Conservation (phyloP, 2,888 invertebrate species). For the Nomada fucata region DNA sequence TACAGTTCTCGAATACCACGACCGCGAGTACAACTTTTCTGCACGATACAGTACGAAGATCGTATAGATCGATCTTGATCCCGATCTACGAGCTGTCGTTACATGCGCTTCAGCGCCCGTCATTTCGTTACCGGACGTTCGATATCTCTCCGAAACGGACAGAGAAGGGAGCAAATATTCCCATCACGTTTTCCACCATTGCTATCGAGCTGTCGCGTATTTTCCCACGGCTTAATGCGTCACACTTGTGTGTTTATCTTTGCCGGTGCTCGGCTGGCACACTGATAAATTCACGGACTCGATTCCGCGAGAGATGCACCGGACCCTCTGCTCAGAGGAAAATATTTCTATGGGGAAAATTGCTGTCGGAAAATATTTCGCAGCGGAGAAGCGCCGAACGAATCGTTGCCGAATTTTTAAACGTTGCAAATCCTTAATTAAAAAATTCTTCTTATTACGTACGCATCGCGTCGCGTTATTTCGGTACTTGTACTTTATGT, state of each 20-base stretch:
- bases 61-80: neutral
- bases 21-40: no score
- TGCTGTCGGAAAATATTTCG: no score
- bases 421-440: no score
- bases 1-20: no score
- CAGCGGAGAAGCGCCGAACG: no score
- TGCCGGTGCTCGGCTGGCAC: neutral
- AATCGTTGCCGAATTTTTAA: no score
- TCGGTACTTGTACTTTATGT: no score
- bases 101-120: neutral
- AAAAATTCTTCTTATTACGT: no score
- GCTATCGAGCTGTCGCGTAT: neutral
- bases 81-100: neutral
- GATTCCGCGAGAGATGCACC: constrained; percentile 2
- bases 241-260: neutral
- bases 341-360: no score
- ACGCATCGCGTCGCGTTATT: no score
- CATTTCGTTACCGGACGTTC: constrained; percentile 1
- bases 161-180: constrained; percentile 19
- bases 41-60: no score
- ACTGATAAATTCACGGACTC: neutral
- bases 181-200: neutral
- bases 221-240: constrained; percentile 1
- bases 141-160: neutral
- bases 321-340: no score